Evolutionary conservation across 2,888 invertebrate genomes (phyloP).

Genomic region (Thelaira solivaga): DNA sequence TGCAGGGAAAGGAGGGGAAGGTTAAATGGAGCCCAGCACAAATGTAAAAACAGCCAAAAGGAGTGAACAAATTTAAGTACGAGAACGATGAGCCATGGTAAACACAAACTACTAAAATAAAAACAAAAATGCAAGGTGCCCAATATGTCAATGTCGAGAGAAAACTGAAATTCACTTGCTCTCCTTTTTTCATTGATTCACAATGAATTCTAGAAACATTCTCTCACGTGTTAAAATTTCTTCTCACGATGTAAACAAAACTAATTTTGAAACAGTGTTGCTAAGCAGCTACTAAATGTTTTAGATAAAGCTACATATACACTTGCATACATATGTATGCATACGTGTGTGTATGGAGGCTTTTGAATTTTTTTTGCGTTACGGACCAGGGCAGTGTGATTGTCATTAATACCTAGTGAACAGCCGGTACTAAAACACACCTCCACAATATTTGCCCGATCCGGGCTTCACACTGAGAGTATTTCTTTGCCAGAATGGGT

Average conservation of each 20-base stretch:
- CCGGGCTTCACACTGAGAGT: no score
- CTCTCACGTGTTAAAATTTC: conserved; percentile 40
- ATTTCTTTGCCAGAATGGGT: no score
- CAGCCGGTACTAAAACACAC: no score
- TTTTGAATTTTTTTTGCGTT: no score
- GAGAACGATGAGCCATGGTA: background rate
- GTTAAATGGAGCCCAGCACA: background rate
- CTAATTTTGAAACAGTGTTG: conserved; percentile 17
- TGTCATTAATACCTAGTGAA: no score
- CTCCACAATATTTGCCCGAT: no score
- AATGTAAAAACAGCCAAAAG: conserved; percentile 17
- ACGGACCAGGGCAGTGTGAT: no score
- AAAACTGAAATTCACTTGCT: conserved; percentile 20
- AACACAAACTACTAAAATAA: background rate
- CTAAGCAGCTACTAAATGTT: background rate
- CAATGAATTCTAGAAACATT: conserved; percentile 26
- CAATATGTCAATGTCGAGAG: conserved; percentile 53
- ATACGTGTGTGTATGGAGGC: no score
- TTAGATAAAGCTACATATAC: background rate
- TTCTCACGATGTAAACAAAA: conserved; percentile 49
- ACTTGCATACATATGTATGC: background rate
- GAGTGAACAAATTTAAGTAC: conserved; percentile 24
- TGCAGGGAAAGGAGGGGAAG: background rate
- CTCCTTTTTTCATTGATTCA: conserved; percentile 13
- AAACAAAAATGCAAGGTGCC: conserved; percentile 42